These are phyloP conservation scores for Drosophila yakuba DNA, from an alignment of 1,140 invertebrate genomes.

Conservation along the genomic window DNA sequence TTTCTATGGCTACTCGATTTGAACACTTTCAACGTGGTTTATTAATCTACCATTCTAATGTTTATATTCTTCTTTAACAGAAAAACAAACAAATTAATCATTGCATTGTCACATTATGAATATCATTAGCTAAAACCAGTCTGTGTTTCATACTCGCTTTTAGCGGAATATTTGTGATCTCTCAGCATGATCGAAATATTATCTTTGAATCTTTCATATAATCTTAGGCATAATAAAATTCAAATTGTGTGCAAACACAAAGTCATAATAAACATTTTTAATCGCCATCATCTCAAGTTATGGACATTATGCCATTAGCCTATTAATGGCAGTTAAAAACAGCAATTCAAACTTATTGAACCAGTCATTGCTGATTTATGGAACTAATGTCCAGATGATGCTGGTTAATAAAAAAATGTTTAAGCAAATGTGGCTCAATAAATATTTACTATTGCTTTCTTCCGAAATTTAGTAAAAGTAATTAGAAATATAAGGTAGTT, in stretches of 20 bases:
- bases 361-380: conserved; percentile 28
- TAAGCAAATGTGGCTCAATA: conserved; percentile 14
- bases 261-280: conserved; percentile 34
- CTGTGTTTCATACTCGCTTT: too few relatives aligned
- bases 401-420: background rate
- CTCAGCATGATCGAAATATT: background rate
- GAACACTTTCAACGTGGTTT: too few relatives aligned
- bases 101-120: background rate
- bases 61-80: background rate
- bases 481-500: background rate
- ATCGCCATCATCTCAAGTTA: conserved; percentile 20
- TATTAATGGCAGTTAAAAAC: conserved; percentile 32
- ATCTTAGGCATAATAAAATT: conserved; percentile 32
- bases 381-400: conserved; percentile 13
- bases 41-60: background rate
- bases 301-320: conserved; percentile 20
- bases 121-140: conserved; percentile 22
- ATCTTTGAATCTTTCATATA: conserved; percentile 12
- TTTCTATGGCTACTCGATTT: conserved; percentile 8
- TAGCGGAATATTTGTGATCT: conserved; percentile 1
- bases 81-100: background rate
- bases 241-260: conserved; percentile 30
- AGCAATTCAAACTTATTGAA: conserved; percentile 27
- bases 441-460: background rate
- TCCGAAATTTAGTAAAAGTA: background rate